Evolutionary conservation across 2,888 invertebrate species (phyloP).

Genomic region (Boloria euphrosyne): DNA sequence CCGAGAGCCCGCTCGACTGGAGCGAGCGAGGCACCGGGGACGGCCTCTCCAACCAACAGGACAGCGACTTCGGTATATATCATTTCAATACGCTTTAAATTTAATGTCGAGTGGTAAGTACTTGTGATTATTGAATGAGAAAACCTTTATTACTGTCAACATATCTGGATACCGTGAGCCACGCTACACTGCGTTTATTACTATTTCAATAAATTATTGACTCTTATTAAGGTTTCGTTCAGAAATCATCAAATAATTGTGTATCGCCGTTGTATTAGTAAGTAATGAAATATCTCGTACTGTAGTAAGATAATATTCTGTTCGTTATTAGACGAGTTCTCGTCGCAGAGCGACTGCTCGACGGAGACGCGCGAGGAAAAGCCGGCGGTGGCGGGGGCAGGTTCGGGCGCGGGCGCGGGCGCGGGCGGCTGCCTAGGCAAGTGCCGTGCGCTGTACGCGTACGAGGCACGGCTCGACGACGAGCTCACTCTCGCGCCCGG

Average conservation of each 20-base stretch:
- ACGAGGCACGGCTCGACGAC: slow-evolving; percentile 93
- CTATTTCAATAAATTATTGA: too few relatives aligned
- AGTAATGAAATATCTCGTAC: neutral
- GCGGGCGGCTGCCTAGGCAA: slow-evolving; percentile 80
- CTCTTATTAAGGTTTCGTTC: too few relatives aligned
- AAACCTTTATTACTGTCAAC: too few relatives aligned
- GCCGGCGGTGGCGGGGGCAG: slow-evolving; percentile 78
- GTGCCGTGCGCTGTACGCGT: slow-evolving; percentile 93
- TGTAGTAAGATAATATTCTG: neutral
- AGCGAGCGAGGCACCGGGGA: slow-evolving; percentile 89
- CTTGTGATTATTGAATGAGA: too few relatives aligned
- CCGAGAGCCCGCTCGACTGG: slow-evolving; percentile 85
- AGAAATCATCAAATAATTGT: too few relatives aligned
- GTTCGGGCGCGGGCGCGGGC: slow-evolving; percentile 53
- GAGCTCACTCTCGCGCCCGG: slow-evolving; percentile 89
- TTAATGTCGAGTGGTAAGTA: neutral
- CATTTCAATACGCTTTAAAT: too few relatives aligned
- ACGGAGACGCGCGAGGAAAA: slow-evolving; percentile 77
- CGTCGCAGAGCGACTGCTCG: slow-evolving; percentile 87
- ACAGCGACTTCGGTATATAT: slow-evolving; percentile 87
- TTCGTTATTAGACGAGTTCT: slow-evolving; percentile 90
- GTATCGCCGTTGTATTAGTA: too few relatives aligned
- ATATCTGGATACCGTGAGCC: too few relatives aligned
- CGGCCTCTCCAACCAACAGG: slow-evolving; percentile 93
- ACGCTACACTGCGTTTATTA: too few relatives aligned